Percentiles rank a stretch among this genome's conserved stretches.
Evolutionary conservation across 1,140 invertebrate genomes (phyloP).

Genomic region (Ceratitis capitata): DNA sequence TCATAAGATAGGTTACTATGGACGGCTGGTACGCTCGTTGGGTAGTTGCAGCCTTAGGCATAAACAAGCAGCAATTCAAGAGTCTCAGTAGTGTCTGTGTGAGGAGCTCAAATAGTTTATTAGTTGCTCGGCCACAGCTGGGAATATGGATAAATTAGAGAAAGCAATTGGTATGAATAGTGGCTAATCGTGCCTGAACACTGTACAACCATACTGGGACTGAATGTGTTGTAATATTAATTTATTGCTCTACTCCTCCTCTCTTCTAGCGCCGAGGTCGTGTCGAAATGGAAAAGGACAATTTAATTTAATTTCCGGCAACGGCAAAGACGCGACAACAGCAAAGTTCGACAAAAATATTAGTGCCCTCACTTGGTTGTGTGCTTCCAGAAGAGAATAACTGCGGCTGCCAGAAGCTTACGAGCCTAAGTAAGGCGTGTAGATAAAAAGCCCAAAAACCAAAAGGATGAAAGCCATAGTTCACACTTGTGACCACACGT

Average conservation of each 20-base stretch:
- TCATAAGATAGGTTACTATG: no score
- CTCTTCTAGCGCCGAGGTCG: neutral
- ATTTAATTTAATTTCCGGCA: constrained; percentile 45
- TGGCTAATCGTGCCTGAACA: neutral
- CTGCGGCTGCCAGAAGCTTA: neutral
- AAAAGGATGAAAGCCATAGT: constrained; percentile 41
- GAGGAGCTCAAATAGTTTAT: no score
- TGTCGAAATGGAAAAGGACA: constrained; percentile 44
- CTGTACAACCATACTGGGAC: neutral
- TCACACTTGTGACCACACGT: constrained; percentile 43
- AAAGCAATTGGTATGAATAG: neutral
- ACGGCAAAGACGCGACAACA: neutral
- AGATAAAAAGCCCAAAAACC: neutral
- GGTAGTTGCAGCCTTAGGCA: no score
- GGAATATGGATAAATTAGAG: neutral
- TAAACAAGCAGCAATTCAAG: no score
- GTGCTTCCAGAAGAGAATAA: neutral
- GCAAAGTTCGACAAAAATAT: neutral
- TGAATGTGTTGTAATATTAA: constrained; percentile 40
- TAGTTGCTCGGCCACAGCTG: constrained; percentile 6
- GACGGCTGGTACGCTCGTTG: no score
- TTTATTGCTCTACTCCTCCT: constrained; percentile 3
- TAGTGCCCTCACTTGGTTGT: no score
- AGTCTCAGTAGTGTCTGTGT: no score
- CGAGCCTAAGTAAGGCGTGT: neutral